phyloP scores from a whole-genome alignment of 2,113 vertebrate genomes.

The Columba janthina region DNA sequence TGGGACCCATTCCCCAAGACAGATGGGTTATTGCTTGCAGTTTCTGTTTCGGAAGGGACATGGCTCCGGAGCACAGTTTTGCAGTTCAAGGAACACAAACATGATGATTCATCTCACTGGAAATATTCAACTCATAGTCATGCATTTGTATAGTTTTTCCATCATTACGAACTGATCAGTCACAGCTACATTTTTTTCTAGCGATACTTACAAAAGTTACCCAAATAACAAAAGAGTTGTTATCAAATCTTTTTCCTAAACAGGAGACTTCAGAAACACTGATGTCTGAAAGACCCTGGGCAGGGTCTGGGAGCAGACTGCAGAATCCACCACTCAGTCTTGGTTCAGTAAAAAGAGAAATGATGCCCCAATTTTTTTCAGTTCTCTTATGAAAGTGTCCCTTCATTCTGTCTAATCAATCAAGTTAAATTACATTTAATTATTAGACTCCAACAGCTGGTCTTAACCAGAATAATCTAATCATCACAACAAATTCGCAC shows the following conservation, averaged over 20 bases:
- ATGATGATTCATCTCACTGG: slow-evolving; percentile 41
- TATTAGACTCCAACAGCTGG: slow-evolving; percentile 20
- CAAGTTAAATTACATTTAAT: slow-evolving; percentile 35
- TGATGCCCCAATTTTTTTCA: not conserved
- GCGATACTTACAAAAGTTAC: slow-evolving; percentile 3
- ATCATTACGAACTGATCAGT: slow-evolving; percentile 21
- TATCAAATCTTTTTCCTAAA: not conserved
- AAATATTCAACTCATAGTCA: not conserved
- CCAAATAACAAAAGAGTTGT: slow-evolving; percentile 5
- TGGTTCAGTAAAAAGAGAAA: not conserved
- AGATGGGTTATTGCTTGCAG: not conserved
- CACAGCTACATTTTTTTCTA: slow-evolving; percentile 3
- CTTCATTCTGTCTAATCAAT: slow-evolving; percentile 35
- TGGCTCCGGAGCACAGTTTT: not conserved
- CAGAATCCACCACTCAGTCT: not conserved
- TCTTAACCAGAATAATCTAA: slow-evolving; percentile 24
- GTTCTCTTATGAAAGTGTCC: not conserved
- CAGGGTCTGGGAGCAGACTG: not conserved
- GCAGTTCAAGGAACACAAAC: slow-evolving; percentile 37
- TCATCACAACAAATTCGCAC: slow-evolving; percentile 7
- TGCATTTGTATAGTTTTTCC: slow-evolving; percentile 3
- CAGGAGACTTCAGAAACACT: slow-evolving; percentile 11
- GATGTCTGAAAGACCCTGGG: not conserved
- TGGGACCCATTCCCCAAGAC: not conserved
- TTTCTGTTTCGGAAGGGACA: not conserved